A percentile compares a stretch with the other conserved stretches of the same genome.
Evolutionary conservation across 2,113 vertebrate genomes (phyloP).

Genomic region (Okapia johnstoni): DNA sequence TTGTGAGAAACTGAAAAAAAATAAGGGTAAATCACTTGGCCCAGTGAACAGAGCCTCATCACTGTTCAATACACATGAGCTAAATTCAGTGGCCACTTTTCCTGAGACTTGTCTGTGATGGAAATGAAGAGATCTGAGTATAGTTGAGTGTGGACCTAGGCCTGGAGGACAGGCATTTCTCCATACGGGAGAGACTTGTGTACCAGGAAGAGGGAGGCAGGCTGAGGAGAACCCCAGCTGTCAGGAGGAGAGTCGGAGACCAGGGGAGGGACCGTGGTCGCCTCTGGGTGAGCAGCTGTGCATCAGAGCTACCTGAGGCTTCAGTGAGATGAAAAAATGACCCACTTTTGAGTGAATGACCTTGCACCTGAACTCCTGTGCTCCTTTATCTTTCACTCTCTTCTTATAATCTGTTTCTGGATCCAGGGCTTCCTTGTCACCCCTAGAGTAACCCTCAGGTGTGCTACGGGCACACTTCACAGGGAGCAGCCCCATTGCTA

Average conservation of each 20-base stretch:
- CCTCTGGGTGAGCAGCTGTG: accelerated
- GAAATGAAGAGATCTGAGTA: not conserved
- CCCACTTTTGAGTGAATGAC: not conserved
- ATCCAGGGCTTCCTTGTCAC: not conserved
- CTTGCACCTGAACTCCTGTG: not conserved
- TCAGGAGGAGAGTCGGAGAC: not conserved
- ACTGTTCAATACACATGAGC: not conserved
- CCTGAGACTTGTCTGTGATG: not conserved
- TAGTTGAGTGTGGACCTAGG: not conserved
- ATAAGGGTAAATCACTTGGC: too few relatives aligned
- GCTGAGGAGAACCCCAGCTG: not conserved
- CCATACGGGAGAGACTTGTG: not conserved
- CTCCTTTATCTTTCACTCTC: not conserved
- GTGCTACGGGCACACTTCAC: not conserved
- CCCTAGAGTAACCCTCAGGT: not conserved
- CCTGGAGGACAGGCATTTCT: not conserved
- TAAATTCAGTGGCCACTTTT: not conserved
- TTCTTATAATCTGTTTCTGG: not conserved
- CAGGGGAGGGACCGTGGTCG: accelerated
- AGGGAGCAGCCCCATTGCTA: not conserved
- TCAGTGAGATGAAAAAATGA: not conserved
- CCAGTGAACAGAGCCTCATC: not conserved
- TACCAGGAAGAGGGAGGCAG: not conserved
- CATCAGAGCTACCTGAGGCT: not conserved
- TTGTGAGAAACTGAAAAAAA: not conserved